A percentile compares a stretch with the other conserved stretches of the same genome.
These are phyloP conservation scores for Acomys russatus DNA, from an alignment of 2,797 vertebrate genomes.

Conservation along the genomic window DNA sequence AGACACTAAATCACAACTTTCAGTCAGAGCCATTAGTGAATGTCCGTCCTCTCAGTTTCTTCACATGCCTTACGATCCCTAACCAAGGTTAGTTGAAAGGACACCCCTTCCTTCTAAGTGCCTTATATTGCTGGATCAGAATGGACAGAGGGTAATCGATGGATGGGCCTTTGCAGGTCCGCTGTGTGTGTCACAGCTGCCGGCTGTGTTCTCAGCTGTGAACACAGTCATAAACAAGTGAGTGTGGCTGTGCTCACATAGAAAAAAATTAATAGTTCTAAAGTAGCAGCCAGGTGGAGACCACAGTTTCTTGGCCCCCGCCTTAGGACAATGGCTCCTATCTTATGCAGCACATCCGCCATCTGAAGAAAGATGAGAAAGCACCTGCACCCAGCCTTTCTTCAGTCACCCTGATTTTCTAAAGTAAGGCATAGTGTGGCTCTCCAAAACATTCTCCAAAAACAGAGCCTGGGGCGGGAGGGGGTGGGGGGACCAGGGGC, in stretches of 20 bases:
- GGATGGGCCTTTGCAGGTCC: neutral
- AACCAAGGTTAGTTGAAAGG: constrained; percentile 30
- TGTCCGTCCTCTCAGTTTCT: neutral
- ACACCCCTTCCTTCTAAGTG: neutral
- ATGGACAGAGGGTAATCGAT: neutral
- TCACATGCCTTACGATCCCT: neutral
- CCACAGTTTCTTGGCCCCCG: neutral
- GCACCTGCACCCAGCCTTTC: neutral
- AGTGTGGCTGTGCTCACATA: neutral
- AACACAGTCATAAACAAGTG: neutral
- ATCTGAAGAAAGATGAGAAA: neutral
- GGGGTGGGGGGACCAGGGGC: no score
- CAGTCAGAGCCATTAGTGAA: neutral
- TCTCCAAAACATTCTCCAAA: neutral
- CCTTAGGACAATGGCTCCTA: neutral
- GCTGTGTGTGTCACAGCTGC: neutral
- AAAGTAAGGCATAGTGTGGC: neutral
- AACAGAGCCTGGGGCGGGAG: neutral
- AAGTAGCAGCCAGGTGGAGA: neutral
- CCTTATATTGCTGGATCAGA: neutral
- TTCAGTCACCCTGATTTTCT: neutral
- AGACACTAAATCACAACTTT: neutral
- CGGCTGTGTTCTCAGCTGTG: neutral
- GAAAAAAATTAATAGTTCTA: neutral
- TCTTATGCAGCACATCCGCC: neutral